Percentiles rank a stretch among this genome's conserved stretches.
These are phyloP conservation scores for Myotis vivesi DNA, from an alignment of 2,797 vertebrate species.

Conservation along the genomic window DNA sequence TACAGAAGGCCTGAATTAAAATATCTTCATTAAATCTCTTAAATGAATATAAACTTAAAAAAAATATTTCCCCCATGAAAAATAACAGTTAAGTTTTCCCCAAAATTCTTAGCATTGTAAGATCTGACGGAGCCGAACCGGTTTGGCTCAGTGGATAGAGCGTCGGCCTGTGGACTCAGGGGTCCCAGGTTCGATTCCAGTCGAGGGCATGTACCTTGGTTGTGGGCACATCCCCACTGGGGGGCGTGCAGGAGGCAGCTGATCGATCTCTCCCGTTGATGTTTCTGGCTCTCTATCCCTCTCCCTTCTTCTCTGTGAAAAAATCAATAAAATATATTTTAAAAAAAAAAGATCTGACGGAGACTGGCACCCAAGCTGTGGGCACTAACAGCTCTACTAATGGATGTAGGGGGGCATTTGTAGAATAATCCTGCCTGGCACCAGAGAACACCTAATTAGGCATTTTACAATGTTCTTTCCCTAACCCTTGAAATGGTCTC, in stretches of 20 bases:
- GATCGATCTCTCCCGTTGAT: too few relatives aligned
- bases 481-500: neutral
- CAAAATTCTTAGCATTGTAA: neutral
- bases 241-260: too few relatives aligned
- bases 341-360: neutral
- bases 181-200: too few relatives aligned
- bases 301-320: too few relatives aligned
- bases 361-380: neutral
- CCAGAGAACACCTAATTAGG: neutral
- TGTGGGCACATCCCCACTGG: too few relatives aligned
- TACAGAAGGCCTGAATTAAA: slow-evolving; percentile 45
- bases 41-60: neutral
- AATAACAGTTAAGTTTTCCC: neutral
- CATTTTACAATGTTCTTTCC: neutral
- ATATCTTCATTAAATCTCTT: slow-evolving; percentile 30
- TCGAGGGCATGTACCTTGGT: too few relatives aligned
- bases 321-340: too few relatives aligned
- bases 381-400: neutral
- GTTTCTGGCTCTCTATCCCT: too few relatives aligned
- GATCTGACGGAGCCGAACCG: neutral
- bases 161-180: too few relatives aligned
- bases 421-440: neutral
- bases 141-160: too few relatives aligned
- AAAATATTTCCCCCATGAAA: neutral
- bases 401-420: too few relatives aligned